Evolutionary conservation across 2,888 invertebrate genomes (phyloP).

Genomic region (Acholoe squamosa): DNA sequence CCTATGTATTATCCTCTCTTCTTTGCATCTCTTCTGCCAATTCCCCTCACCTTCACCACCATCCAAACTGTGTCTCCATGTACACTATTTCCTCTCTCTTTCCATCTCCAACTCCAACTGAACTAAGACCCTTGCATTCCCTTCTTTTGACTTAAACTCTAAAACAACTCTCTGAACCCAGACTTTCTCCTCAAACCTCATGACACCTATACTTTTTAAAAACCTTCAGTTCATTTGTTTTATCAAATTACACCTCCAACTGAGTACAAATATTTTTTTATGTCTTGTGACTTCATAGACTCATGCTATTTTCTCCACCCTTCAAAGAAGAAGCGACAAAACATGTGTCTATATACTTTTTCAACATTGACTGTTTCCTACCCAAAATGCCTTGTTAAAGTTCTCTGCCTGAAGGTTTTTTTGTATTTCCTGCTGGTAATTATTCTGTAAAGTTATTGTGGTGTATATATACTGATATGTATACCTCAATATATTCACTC

Average conservation of each 20-base stretch:
- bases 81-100: not conserved
- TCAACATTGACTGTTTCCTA: not conserved
- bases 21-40: not conserved
- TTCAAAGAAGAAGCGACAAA: not conserved
- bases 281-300: not conserved
- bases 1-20: not conserved
- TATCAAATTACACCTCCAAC: not conserved
- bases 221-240: not conserved
- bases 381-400: conserved; percentile 20
- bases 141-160: not conserved
- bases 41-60: not conserved
- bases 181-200: not conserved
- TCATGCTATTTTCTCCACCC: not conserved
- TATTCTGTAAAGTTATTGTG: not conserved
- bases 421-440: not conserved
- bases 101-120: not conserved
- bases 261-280: not conserved
- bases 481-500: conserved; percentile 13
- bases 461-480: conserved; percentile 6
- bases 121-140: not conserved
- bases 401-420: not conserved
- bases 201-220: not conserved
- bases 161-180: not conserved
- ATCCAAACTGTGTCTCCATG: no score
- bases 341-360: not conserved